Base-by-base conservation (phyloP, 2,113 vertebrate genomes). In the Sciurus niger region DNA sequence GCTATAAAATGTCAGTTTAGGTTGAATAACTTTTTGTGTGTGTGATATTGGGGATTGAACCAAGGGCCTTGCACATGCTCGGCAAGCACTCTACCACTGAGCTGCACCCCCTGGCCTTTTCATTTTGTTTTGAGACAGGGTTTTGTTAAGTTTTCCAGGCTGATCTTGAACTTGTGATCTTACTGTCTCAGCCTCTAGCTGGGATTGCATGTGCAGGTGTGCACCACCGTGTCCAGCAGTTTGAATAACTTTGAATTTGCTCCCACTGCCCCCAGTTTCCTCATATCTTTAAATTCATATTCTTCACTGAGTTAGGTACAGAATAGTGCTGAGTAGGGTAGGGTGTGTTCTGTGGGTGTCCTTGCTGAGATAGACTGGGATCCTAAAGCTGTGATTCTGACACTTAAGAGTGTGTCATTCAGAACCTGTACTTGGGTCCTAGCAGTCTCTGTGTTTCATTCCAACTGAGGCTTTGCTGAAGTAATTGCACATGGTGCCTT, bases 401-500 rank as follows among this genome's bases (percentile, higher is more conserved):
- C 89, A 53, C 76, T 22, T 0, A 20, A 1, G 30, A 46, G 92
- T 86, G 37, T 83, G 92, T 86, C 92, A 63, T 63, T 63, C 25
- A 20, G 32, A 67, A 40, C 46, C 90, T 68, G 10, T 94, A 73
- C 43, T 55, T 95, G 60, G 16, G 72, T 88, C 93, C 90, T 95
- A 28, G 90, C 80, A 63, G 95, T 65, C 85, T 55, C 74, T 0
- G 18, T 40, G 43, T 78, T 84, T 96, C 51, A 11, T 83, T 58
- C 32, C 97, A 98, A 95, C 98, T 97, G 96, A 96, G 87, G 89
- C 65, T 95, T 96, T 92, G 89, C 89, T 80, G 87, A 93, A 96
- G 94, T 2, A 68, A 97, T 97, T 48, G 92, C 84, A 93, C 97
- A 74, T 85, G 93, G 89, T 97, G 96, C 90, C 96, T 65, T 86